Evolutionary conservation across 2,113 vertebrate species (phyloP), one percentile per base, ranked within the genome.

Genomic region (Cyanocitta stelleri): DNA sequence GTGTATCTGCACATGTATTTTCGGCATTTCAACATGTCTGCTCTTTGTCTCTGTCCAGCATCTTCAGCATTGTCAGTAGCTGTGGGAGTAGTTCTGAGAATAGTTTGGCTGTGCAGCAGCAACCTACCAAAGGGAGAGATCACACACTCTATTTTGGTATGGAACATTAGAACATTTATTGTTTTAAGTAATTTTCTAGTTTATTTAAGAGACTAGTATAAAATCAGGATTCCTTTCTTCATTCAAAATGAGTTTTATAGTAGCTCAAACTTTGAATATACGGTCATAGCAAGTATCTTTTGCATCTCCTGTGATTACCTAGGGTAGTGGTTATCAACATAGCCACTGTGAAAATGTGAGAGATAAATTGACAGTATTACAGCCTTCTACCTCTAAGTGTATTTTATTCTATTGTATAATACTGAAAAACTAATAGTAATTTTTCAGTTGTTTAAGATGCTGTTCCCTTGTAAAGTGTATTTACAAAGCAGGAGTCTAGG

Each of bases 51-150:
- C 92, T 89, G 68, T 95, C 26, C 85, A 79, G 82, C 74, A 67
- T 87, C 85, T 90, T 91, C 91, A 92, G 56, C 78, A 82, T 55
- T 95, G 85, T 96, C 91, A 92, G 85, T 92, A 90, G 85, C 88
- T 90, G 85, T 93, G 82, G 82, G 71, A 95, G 35, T 95, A 92
- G 85, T 93, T 95, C 88, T 96, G 88, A 90, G 85, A 82, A 58
- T 92, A 96, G 93, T 96, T 96, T 68, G 85, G 78, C 82, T 93
- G 39, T 90, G 86, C 93, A 88, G 75, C 94, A 93, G 91, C 93
- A 92, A 49, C 35, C 80, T 92, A 46, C 94, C 75, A 90, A 90
- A 93, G 91, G 75, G 77, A 78, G 58, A 96, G 91, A 90, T 92
- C 66, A 85, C 93, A 90, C 66, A 44, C 56, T 93, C 54, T 95